These are phyloP conservation scores for Nyctibius bracteatus DNA, from an alignment of 2,113 vertebrate genomes.

Conservation along the genomic window DNA sequence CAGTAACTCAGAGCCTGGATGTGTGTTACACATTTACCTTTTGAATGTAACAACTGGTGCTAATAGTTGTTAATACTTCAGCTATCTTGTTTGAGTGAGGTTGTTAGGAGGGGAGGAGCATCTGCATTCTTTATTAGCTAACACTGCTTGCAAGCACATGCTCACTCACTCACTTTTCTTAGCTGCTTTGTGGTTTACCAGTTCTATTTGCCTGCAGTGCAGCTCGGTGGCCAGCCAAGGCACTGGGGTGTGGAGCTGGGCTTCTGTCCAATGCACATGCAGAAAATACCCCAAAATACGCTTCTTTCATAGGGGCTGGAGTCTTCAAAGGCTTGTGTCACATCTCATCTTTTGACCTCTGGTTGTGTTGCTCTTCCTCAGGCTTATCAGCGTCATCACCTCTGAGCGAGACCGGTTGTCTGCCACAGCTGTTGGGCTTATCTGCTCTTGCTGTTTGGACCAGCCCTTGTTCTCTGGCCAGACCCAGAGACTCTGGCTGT, in stretches of 20 bases:
- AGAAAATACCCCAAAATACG: background rate
- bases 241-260: conserved; percentile 29
- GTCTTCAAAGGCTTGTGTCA: background rate
- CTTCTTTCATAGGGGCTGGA: background rate
- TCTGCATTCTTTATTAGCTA: background rate
- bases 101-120: background rate
- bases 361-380: background rate
- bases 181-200: conserved; percentile 24
- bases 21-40: background rate
- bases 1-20: background rate
- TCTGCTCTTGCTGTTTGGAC: background rate
- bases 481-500: rapidly evolving
- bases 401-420: background rate
- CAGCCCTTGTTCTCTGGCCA: background rate
- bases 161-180: background rate
- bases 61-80: background rate
- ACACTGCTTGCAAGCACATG: background rate
- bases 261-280: background rate
- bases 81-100: background rate
- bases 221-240: conserved; percentile 57
- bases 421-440: background rate
- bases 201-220: conserved; percentile 46
- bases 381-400: background rate
- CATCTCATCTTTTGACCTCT: background rate
- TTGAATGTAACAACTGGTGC: background rate